These are phyloP conservation scores for Stigmatopora argus DNA, from an alignment of 2,113 vertebrate genomes.

Conservation along the genomic window DNA sequence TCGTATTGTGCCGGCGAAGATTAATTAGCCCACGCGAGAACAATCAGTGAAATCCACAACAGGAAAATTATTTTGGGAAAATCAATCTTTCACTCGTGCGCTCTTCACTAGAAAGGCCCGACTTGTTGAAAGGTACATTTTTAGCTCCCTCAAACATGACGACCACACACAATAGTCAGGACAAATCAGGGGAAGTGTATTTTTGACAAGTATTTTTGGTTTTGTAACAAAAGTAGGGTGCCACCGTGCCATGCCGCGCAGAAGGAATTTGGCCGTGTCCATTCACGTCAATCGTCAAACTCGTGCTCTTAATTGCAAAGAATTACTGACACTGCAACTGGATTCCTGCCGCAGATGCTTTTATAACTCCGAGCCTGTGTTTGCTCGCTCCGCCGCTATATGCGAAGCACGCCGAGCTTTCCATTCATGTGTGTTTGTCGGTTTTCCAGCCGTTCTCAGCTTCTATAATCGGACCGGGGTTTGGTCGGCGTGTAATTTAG, in stretches of 20 bases:
- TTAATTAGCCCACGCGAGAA: conserved; percentile 74
- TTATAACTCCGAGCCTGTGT: conserved; percentile 44
- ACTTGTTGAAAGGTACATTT: conserved; percentile 22
- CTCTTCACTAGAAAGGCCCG: conserved; percentile 39
- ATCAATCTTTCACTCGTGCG: conserved; percentile 45
- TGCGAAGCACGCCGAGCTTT: neutral
- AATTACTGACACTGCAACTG: conserved; percentile 47
- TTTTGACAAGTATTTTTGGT: neutral
- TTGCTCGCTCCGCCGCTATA: conserved; percentile 9
- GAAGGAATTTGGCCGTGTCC: conserved; percentile 22
- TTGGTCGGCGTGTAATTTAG: conserved; percentile 68
- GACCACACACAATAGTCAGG: neutral
- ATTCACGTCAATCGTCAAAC: neutral
- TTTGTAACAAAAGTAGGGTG: conserved; percentile 1
- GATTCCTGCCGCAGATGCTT: conserved; percentile 47
- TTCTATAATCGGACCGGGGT: conserved; percentile 70
- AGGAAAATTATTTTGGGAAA: conserved; percentile 74
- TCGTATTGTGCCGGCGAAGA: conserved; percentile 71
- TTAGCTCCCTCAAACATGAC: neutral
- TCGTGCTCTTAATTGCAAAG: neutral
- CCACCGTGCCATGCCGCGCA: neutral
- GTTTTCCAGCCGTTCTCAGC: conserved; percentile 62
- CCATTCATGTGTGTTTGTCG: conserved; percentile 46
- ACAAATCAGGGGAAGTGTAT: too few relatives aligned
- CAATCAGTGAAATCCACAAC: conserved; percentile 75